These are phyloP conservation scores for Crocuta crocuta DNA, from an alignment of 2,113 vertebrate genomes.

Conservation along the genomic window DNA sequence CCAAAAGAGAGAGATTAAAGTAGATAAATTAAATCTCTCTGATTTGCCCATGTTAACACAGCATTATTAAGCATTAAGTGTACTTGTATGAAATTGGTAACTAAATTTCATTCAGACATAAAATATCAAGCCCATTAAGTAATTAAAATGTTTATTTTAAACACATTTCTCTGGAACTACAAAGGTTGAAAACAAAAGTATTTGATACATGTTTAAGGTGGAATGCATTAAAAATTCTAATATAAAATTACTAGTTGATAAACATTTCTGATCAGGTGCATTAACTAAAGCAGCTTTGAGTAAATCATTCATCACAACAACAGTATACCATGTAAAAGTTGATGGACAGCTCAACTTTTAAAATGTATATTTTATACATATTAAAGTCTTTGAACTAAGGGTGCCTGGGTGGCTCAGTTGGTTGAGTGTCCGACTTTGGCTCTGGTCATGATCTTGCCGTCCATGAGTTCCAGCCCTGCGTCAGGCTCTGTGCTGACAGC, in stretches of 20 bases:
- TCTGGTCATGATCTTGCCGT: too few species aligned
- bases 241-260: slow-evolving; percentile 50
- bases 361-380: slow-evolving; percentile 45
- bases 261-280: slow-evolving; percentile 54
- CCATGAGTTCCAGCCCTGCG: too few species aligned
- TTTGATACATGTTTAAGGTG: slow-evolving; percentile 43
- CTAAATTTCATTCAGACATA: slow-evolving; percentile 53
- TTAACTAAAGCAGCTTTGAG: neutral
- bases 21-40: slow-evolving; percentile 43
- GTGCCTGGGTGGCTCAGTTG: too few species aligned
- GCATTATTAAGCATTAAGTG: slow-evolving; percentile 57
- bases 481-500: too few species aligned
- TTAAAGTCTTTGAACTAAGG: slow-evolving; percentile 31
- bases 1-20: slow-evolving; percentile 39
- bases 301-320: slow-evolving; percentile 6
- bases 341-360: slow-evolving; percentile 57
- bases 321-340: slow-evolving; percentile 51
- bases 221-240: slow-evolving; percentile 16
- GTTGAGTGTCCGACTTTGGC: too few species aligned
- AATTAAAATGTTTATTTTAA: slow-evolving; percentile 56
- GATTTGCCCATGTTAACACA: slow-evolving; percentile 12
- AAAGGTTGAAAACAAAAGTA: slow-evolving; percentile 65
- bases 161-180: neutral
- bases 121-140: neutral
- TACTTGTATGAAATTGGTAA: slow-evolving; percentile 53